phyloP scores from a whole-genome alignment of 2,113 vertebrate species.

The Cololabis saira region DNA sequence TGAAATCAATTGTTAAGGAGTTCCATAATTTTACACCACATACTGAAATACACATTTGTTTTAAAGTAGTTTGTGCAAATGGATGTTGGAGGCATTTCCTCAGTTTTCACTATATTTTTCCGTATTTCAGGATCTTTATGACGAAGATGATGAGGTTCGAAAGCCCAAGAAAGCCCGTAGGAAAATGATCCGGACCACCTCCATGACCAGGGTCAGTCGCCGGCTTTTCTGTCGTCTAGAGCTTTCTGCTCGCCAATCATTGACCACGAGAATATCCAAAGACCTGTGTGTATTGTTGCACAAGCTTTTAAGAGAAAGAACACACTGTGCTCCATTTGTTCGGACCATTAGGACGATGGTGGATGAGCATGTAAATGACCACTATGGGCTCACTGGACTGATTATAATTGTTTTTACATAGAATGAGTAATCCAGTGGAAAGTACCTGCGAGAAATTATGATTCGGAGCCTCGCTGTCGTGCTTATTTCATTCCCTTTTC shows the following conservation, averaged over 20 bases:
- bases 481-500: conserved; percentile 36
- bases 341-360: conserved; percentile 61
- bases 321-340: conserved; percentile 56
- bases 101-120: not conserved
- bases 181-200: conserved; percentile 83
- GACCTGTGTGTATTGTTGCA: conserved; percentile 38
- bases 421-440: conserved; percentile 68
- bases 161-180: conserved; percentile 83
- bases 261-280: conserved; percentile 45
- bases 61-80: too few relatives aligned
- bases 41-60: too few relatives aligned
- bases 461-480: conserved; percentile 37
- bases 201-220: conserved; percentile 81
- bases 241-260: conserved; percentile 48
- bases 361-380: conserved; percentile 66
- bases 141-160: conserved; percentile 85
- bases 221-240: conserved; percentile 1
- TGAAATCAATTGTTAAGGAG: too few relatives aligned
- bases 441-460: conserved; percentile 47
- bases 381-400: conserved; percentile 55
- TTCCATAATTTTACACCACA: too few relatives aligned
- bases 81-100: not conserved
- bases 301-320: conserved; percentile 59
- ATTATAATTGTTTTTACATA: conserved; percentile 64
- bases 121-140: conserved; percentile 81